These are phyloP conservation scores for Zhuqinia jingwanae DNA, from an alignment of 2,888 invertebrate genomes.

Conservation along the genomic window DNA sequence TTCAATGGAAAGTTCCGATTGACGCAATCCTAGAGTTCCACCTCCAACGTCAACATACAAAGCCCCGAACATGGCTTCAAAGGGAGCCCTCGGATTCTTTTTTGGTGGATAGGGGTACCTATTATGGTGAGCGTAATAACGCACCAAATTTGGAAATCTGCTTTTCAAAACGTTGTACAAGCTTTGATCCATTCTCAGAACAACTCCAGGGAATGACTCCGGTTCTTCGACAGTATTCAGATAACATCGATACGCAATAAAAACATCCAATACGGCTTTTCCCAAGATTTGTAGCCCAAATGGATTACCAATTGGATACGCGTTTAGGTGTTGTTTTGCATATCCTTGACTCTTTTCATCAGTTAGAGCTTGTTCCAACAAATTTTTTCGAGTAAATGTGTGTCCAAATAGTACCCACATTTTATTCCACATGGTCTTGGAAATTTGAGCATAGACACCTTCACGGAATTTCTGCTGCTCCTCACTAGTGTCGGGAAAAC, in stretches of 20 bases:
- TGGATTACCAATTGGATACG: conserved; percentile 34
- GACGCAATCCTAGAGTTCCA: not conserved
- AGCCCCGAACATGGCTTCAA: conserved; percentile 27
- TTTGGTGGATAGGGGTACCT: conserved; percentile 32
- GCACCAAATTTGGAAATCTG: not conserved
- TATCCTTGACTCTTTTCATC: conserved; percentile 50
- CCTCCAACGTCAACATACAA: conserved; percentile 34
- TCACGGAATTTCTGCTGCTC: conserved; percentile 29
- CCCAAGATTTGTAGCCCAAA: conserved; percentile 22
- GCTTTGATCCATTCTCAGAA: conserved; percentile 35
- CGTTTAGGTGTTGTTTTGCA: not conserved
- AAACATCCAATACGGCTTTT: not conserved
- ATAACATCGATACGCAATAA: not conserved
- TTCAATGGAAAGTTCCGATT: not conserved
- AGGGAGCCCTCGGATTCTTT: conserved; percentile 25
- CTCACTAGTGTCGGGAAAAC: conserved; percentile 24
- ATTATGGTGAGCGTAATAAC: conserved; percentile 9
- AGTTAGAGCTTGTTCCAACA: conserved; percentile 40
- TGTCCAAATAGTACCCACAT: not conserved
- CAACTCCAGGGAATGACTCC: not conserved
- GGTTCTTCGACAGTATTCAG: not conserved
- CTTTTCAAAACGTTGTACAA: conserved; percentile 25
- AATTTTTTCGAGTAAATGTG: conserved; percentile 15
- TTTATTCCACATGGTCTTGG: conserved; percentile 13
- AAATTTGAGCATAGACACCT: not conserved